A percentile compares a stretch with the other conserved stretches of the same genome.
Conservation (phyloP, 2,797 vertebrate genomes). For the Picus viridis region DNA sequence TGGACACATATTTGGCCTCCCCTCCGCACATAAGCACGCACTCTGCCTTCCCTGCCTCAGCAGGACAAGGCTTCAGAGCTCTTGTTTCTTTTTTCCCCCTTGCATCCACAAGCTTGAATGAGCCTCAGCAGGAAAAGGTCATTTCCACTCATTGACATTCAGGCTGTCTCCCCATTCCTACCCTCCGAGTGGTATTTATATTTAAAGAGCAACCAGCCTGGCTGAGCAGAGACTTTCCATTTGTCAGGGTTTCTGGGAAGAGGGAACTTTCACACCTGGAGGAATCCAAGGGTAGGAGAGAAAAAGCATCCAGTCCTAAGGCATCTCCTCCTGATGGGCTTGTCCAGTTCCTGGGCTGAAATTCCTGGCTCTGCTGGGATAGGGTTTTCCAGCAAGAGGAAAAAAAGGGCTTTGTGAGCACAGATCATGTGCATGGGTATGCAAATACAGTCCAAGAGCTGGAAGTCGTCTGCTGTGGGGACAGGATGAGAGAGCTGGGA, state of each 20-base stretch:
- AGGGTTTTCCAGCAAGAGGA: neutral
- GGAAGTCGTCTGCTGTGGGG: too few species aligned
- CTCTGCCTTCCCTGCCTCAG: neutral
- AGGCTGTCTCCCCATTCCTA: neutral
- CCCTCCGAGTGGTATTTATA: slow-evolving; percentile 13
- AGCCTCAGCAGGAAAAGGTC: slow-evolving; percentile 47
- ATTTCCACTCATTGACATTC: slow-evolving; percentile 59
- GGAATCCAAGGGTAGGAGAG: neutral
- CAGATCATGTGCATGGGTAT: neutral
- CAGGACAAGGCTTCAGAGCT: neutral
- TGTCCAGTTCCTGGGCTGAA: neutral
- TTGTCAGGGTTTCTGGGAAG: slow-evolving; percentile 44
- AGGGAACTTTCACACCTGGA: neutral
- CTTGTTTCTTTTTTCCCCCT: neutral
- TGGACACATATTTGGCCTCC: slow-evolving; percentile 50
- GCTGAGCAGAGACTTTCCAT: slow-evolving; percentile 14
- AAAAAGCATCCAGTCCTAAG: neutral
- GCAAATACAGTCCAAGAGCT: neutral
- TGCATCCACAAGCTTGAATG: neutral
- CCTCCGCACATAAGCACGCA: neutral
- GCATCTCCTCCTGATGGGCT: neutral
- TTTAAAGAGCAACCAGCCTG: neutral
- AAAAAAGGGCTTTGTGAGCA: neutral
- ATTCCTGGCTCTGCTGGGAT: neutral
- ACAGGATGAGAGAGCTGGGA: too few species aligned